Base-by-base conservation (phyloP, 2,888 invertebrate species). In the Nomada goodeniana region DNA sequence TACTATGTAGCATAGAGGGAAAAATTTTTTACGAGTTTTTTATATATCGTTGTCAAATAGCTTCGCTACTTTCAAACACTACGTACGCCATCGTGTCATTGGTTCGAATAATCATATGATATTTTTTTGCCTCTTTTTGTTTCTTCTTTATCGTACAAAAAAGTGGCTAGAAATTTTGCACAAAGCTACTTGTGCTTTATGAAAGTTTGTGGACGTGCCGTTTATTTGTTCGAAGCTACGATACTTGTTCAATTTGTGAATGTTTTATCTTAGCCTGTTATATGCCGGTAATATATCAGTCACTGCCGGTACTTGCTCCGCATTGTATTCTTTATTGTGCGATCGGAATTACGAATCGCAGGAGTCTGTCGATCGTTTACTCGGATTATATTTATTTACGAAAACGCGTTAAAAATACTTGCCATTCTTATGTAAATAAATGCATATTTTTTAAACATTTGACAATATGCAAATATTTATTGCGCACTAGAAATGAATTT, bases 81-180 rank as follows among this genome's bases (percentile, higher is more conserved):
- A 20, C 9, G 26, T 61, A 47, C 47, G 10, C 18, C n/a, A 15
- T 60, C 80, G 52, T 63, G 67, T 72, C 64, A 72, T 52, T 20
- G 15, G 2, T 71, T 42, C 9, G 15, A 36, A 55, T 44, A 44
- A n/a, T 42, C 23, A 53, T 15, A 64, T 20, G 20, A 36, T 61
- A 11, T 47, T 13, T 42, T 63, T 26, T 55, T 23, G 23, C 44
- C 47, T 57, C 29, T 23, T 65, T 53, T 20, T 0, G 23, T 67
- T 67, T 23, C 7, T 47, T 47, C 15, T 20, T 15, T 23, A 23
- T 50, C n/a, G 9, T 10, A 13, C 26, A 55, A 26, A 18, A 18
- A 44, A 68, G 10, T 47, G 47, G 13, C 47, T 59, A 18, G 3
- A 29, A 44, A 59, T 26, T 18, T n/a, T 20, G 9, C n/a, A 47